Percentiles rank a stretch among this genome's conserved stretches.
These are phyloP conservation scores for Rhabdomys dilectus DNA, from an alignment of 2,113 vertebrate species.

Conservation along the genomic window DNA sequence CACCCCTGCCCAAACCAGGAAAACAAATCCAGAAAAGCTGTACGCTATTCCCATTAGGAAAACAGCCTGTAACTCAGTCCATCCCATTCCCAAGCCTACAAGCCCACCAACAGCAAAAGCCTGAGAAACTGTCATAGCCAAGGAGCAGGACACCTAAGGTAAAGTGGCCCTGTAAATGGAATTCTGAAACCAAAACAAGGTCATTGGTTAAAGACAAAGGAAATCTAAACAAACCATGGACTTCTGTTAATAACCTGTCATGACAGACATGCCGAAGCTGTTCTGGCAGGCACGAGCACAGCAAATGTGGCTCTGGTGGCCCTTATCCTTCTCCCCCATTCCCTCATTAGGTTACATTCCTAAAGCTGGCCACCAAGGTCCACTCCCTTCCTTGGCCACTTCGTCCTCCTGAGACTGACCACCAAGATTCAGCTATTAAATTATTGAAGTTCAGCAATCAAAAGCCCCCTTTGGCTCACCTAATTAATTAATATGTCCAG, in stretches of 20 bases:
- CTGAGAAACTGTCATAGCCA: neutral
- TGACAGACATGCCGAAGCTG: neutral
- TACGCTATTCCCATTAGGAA: neutral
- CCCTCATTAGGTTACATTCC: neutral
- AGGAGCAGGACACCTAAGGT: neutral
- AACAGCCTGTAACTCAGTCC: neutral
- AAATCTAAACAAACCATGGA: neutral
- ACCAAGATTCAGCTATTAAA: neutral
- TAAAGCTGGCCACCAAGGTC: neutral
- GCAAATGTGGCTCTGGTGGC: neutral
- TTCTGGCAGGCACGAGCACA: neutral
- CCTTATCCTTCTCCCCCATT: neutral
- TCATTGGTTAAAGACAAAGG: neutral
- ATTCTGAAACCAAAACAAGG: neutral
- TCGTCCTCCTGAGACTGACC: neutral
- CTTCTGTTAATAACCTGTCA: neutral
- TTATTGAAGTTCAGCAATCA: neutral
- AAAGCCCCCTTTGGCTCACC: neutral
- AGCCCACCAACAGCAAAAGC: neutral
- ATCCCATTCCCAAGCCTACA: neutral
- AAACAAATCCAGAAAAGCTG: neutral
- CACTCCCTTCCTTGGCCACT: neutral
- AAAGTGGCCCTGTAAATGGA: neutral
- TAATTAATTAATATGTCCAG: neutral
- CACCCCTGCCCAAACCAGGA: neutral